Evolutionary conservation across 2,888 invertebrate genomes (phyloP).

Genomic region (Drosophila eohydei): DNA sequence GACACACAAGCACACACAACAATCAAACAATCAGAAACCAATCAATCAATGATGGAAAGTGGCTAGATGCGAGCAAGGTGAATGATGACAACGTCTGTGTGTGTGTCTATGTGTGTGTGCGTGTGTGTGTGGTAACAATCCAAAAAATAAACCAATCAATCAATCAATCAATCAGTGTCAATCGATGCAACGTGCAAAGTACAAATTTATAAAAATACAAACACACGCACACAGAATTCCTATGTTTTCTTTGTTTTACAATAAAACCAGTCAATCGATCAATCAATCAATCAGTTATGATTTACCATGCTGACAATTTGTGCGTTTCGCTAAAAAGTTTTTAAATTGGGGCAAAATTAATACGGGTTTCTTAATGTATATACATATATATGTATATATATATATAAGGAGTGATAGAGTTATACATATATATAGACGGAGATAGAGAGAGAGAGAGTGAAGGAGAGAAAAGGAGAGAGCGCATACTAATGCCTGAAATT

Average conservation of each 20-base stretch:
- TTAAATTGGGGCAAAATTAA: conserved; percentile 36
- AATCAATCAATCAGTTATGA: conserved; percentile 64
- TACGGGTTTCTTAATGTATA: conserved; percentile 6
- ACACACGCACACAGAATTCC: conserved; percentile 23
- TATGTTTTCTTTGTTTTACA: conserved; percentile 23
- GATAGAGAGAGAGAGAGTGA: conserved; percentile 7
- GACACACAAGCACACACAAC: conserved; percentile 31
- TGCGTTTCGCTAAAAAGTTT: conserved; percentile 43
- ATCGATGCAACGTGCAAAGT: conserved; percentile 59
- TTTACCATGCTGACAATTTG: conserved; percentile 76
- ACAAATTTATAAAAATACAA: conserved; percentile 14
- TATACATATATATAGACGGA: conserved; percentile 17
- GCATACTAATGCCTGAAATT: conserved; percentile 21
- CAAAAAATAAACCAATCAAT: conserved; percentile 38
- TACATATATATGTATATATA: conserved; percentile 20
- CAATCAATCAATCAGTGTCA: conserved; percentile 49
- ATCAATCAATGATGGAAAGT: conserved; percentile 55
- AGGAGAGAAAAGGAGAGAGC: conserved; percentile 16
- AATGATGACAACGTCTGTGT: conserved; percentile 46
- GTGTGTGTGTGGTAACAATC: conserved; percentile 27
- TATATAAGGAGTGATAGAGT: background rate
- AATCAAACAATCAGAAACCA: conserved; percentile 54
- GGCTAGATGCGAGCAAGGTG: conserved; percentile 44
- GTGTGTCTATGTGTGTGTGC: background rate
- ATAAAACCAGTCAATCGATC: conserved; percentile 25